A percentile compares a stretch with the other conserved stretches of the same genome.
Conservation (phyloP, 2,113 vertebrate genomes). For the Phalacrocorax aristotelis region DNA sequence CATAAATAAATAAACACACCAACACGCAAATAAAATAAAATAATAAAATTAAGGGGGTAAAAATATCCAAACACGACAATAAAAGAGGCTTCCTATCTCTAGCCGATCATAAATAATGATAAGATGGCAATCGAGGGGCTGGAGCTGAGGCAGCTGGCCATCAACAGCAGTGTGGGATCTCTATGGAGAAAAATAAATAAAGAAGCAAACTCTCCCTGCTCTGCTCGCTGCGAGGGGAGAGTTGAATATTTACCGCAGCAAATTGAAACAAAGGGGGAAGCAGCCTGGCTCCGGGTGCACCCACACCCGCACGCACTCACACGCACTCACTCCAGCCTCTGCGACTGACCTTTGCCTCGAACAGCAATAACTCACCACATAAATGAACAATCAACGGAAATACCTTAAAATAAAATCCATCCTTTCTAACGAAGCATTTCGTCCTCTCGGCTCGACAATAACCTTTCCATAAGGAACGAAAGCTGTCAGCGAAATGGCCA, state of each 20-base stretch:
- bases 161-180: conserved; percentile 34
- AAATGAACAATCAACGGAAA: conserved; percentile 99
- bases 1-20: neutral
- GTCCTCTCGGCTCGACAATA: conserved; percentile 77
- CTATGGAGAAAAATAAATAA: conserved; percentile 50
- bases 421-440: conserved; percentile 82
- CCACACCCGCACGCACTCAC: conserved; percentile 60
- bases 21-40: neutral
- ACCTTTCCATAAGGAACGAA: conserved; percentile 77
- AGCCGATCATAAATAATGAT: conserved; percentile 47
- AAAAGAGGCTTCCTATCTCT: conserved; percentile 15
- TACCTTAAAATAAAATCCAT: conserved; percentile 99
- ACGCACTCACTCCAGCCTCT: conserved; percentile 72
- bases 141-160: conserved; percentile 39
- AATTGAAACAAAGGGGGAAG: conserved; percentile 78
- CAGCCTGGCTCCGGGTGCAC: conserved; percentile 63
- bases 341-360: conserved; percentile 89
- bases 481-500: conserved; percentile 73
- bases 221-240: conserved; percentile 36
- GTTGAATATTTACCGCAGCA: conserved; percentile 62
- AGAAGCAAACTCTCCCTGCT: conserved; percentile 41
- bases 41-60: neutral
- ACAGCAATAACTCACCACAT: conserved; percentile 90
- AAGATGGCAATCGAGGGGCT: conserved; percentile 31
- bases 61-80: neutral